Conservation (phyloP, 2,113 vertebrate genomes). For the Brachypteracias leptosomus region DNA sequence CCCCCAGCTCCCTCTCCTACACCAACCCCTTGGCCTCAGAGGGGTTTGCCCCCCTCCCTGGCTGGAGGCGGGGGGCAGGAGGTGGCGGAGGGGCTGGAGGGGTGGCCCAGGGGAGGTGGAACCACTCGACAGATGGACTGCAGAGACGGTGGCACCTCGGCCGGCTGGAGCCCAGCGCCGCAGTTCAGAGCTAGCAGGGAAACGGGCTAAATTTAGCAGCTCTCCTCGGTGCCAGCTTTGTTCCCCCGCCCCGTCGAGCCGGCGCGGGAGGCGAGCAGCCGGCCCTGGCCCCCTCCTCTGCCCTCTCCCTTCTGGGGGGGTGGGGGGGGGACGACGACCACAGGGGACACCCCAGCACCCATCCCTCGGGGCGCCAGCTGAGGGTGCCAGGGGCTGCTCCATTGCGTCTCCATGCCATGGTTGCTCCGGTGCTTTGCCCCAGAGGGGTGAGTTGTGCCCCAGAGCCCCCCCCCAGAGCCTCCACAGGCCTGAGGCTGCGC, state of each 20-base stretch:
- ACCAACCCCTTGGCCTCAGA: not conserved
- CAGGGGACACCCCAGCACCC: not conserved
- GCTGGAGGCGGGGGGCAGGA: not conserved
- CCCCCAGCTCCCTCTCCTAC: not conserved
- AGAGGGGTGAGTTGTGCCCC: not conserved
- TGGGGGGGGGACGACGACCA: too few relatives aligned
- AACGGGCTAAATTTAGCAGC: conserved; percentile 65
- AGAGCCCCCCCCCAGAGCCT: fast-evolving
- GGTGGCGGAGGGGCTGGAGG: not conserved
- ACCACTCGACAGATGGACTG: conserved; percentile 57
- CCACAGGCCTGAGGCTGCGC: not conserved
- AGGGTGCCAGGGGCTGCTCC: not conserved
- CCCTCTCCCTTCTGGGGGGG: not conserved
- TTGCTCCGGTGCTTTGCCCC: not conserved
- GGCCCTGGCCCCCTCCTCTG: not conserved
- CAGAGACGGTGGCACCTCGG: conserved; percentile 51
- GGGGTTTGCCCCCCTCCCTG: not conserved
- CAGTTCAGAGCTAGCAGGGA: conserved; percentile 59
- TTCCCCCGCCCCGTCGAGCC: conserved; percentile 48
- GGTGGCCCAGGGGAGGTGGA: not conserved
- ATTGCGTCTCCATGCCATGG: fast-evolving
- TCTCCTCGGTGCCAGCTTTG: conserved; percentile 67
- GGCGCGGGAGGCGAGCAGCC: conserved; percentile 11
- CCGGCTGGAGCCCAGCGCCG: conserved; percentile 55
- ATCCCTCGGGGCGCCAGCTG: not conserved